Percentiles rank a stretch among this genome's conserved stretches.
These are phyloP conservation scores for Parazoanthus darwini DNA, from an alignment of 92 coral and sea anemone genomes.

Conservation along the genomic window DNA sequence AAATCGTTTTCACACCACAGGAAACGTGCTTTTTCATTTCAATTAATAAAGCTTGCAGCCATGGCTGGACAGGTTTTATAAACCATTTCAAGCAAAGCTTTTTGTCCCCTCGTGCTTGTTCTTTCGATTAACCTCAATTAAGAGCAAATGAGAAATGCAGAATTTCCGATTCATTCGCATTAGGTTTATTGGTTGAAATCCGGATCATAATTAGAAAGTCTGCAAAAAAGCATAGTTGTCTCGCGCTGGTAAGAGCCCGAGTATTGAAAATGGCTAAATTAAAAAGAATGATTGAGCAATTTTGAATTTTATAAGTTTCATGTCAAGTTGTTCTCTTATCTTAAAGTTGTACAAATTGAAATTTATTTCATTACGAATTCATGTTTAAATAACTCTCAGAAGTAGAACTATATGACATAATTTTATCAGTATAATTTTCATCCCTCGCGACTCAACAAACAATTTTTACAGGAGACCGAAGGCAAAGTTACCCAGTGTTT, in stretches of 20 bases:
- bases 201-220: neutral
- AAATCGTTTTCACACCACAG: neutral
- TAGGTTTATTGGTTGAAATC: neutral
- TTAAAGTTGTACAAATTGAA: neutral
- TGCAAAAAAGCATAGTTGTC: neutral
- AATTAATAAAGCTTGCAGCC: neutral
- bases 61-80: neutral
- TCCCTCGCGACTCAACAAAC: neutral
- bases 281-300: no score
- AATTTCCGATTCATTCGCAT: neutral
- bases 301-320: neutral
- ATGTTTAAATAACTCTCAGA: neutral
- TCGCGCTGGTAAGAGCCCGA: neutral
- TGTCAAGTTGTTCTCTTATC: neutral
- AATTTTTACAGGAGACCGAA: neutral
- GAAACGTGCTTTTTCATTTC: neutral
- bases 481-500: neutral
- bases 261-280: neutral
- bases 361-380: no score
- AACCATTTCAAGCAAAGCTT: neutral
- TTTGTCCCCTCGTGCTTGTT: neutral
- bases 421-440: neutral
- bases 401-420: no score
- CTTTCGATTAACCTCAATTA: neutral
- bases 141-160: neutral